A percentile compares a stretch with the other conserved stretches of the same genome.
Conservation (phyloP, 2,113 vertebrate species). For the Cynopterus brachyotis region DNA sequence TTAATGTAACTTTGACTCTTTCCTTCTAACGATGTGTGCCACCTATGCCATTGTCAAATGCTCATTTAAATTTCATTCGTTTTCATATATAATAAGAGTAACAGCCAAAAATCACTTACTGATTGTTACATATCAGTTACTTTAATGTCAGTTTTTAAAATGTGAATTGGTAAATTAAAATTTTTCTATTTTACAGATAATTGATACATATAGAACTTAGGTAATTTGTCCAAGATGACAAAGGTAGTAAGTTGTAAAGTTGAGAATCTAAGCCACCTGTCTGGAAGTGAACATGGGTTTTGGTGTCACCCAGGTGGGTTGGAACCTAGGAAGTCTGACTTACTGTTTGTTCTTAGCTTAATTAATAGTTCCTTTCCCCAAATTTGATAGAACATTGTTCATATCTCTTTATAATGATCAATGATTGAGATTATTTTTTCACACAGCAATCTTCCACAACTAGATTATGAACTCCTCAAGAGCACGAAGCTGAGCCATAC, state of each 20-base stretch:
- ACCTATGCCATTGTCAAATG: not conserved
- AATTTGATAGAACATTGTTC: not conserved
- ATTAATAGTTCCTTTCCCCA: not conserved
- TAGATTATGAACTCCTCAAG: not conserved
- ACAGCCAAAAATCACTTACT: not conserved
- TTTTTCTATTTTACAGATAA: not conserved
- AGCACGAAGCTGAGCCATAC: not conserved
- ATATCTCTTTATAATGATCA: not conserved
- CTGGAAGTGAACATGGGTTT: not conserved
- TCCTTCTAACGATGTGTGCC: no score
- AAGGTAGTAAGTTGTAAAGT: no score
- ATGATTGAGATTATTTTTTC: not conserved
- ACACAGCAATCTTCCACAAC: not conserved
- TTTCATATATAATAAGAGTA: not conserved
- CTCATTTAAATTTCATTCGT: not conserved
- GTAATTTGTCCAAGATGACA: not conserved
- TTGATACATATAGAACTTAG: no score
- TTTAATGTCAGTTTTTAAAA: not conserved
- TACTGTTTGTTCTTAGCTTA: not conserved
- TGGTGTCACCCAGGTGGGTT: not conserved
- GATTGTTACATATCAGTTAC: not conserved
- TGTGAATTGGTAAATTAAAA: not conserved
- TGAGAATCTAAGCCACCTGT: not conserved
- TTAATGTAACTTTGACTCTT: not conserved
- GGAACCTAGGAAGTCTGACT: not conserved